A percentile compares a stretch with the other conserved stretches of the same genome.
phyloP scores from a whole-genome alignment of 2,797 vertebrate species.

The Sitta carolinensis region DNA sequence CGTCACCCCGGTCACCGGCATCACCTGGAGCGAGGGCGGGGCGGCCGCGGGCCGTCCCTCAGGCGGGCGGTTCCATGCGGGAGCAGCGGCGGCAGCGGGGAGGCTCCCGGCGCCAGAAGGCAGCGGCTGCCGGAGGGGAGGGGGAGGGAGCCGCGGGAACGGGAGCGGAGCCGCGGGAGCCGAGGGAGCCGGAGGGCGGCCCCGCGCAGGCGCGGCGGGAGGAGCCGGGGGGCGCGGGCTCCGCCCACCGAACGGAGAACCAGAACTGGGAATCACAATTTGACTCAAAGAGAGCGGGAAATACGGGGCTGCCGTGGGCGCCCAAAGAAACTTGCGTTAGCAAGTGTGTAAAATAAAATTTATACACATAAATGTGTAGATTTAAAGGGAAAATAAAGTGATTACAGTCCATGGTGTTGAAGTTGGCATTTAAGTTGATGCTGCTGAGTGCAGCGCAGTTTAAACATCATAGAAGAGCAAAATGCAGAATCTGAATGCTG shows the following conservation, averaged over 20 bases:
- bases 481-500: neutral
- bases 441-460: no score
- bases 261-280: accelerated
- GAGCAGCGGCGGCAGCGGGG: neutral
- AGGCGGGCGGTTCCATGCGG: neutral
- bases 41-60: neutral
- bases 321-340: neutral
- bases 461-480: neutral
- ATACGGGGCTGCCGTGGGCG: accelerated
- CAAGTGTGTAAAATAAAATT: neutral
- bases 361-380: accelerated
- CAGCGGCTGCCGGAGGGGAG: neutral
- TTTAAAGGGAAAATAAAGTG: neutral
- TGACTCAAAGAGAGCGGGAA: neutral
- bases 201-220: slow-evolving; percentile 5
- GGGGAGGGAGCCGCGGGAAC: no score
- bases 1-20: neutral
- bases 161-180: neutral
- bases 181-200: neutral
- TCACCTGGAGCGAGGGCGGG: neutral
- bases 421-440: neutral
- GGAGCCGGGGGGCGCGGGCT: neutral
- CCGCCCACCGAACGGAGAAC: neutral
- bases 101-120: neutral
- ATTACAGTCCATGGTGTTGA: neutral